These are phyloP conservation scores for Lithophane semibrunnea DNA, from an alignment of 2,888 invertebrate genomes.

Conservation along the genomic window DNA sequence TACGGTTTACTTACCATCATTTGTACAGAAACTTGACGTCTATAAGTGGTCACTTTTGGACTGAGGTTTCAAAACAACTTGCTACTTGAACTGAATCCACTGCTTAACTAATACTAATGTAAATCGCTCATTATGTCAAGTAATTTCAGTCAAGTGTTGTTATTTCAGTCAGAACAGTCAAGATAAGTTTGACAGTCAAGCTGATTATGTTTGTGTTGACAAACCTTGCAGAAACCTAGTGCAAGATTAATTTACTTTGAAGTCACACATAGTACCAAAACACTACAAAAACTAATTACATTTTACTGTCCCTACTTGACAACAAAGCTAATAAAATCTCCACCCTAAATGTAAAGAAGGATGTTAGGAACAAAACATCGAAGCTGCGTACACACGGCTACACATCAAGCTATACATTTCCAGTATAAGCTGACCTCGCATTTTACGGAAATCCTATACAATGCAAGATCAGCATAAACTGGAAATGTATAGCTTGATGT, in stretches of 20 bases:
- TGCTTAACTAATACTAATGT: too few relatives aligned
- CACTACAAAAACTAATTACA: slow-evolving; percentile 24
- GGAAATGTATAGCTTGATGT: too few relatives aligned
- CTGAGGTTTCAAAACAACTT: background rate
- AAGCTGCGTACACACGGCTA: too few relatives aligned
- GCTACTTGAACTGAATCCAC: background rate
- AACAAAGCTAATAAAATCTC: slow-evolving; percentile 35
- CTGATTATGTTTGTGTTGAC: background rate
- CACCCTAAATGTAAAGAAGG: slow-evolving; percentile 21
- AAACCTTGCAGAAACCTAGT: too few relatives aligned
- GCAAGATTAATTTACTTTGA: background rate
- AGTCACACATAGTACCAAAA: background rate
- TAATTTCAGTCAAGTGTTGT: background rate
- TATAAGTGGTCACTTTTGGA: background rate
- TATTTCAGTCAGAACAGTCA: background rate
- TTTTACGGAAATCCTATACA: too few relatives aligned
- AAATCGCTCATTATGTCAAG: background rate
- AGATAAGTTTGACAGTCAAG: background rate
- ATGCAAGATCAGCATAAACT: too few relatives aligned
- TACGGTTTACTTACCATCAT: background rate
- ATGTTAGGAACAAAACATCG: slow-evolving; percentile 3
- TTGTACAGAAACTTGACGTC: background rate
- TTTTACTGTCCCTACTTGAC: slow-evolving; percentile 28
- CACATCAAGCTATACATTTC: too few relatives aligned
- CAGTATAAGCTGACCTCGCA: too few relatives aligned